Base-by-base conservation (phyloP, 2,888 invertebrate species). In the Pecten maximus region DNA sequence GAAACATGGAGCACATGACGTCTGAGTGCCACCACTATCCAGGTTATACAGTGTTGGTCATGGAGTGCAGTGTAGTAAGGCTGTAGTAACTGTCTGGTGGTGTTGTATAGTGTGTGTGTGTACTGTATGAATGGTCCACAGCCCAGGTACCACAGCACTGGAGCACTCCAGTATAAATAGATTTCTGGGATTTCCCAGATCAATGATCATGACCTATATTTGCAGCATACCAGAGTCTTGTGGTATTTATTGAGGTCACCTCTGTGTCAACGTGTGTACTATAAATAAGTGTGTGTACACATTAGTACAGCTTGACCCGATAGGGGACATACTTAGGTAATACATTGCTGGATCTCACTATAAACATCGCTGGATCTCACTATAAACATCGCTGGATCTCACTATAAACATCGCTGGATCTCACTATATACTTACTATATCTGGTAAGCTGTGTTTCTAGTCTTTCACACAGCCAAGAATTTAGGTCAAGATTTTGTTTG, bases 41-140 rank as follows among this genome's bases (percentile, higher is more conserved):
- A 74, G 74, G 74, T 74, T 74, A 74, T 10, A 16, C n/a, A n/a
- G 74, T 74, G 44, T 44, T 44, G 74, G 74, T 74, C 74, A 74
- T 35, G 6, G 74, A 74, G 74, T 74, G 74, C 74, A 74, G 74
- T 28, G 35, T 74, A 74, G 74, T 74, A 74, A 74, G 74, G 28
- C 35, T 35, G 74, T 74, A 74, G 74, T 74, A 54, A 19, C 44
- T 44, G 44, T 19, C 2, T 54, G 35, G 74, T 74, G 74, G 74
- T 74, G n/a, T n/a, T n/a, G 74, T 74, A n/a, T n/a, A n/a, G 28
- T 60, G n/a, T 60, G 74, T 74, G 74, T 74, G 74, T 74, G 74
- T 74, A 74, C 74, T 74, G 74, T 74, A 74, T 74, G 74, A 74
- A 74, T 74, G 74, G 74, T 74, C 74, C 74, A 74, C 74, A 74